phyloP scores from a whole-genome alignment of 2,113 vertebrate genomes.

The Rana temporaria region DNA sequence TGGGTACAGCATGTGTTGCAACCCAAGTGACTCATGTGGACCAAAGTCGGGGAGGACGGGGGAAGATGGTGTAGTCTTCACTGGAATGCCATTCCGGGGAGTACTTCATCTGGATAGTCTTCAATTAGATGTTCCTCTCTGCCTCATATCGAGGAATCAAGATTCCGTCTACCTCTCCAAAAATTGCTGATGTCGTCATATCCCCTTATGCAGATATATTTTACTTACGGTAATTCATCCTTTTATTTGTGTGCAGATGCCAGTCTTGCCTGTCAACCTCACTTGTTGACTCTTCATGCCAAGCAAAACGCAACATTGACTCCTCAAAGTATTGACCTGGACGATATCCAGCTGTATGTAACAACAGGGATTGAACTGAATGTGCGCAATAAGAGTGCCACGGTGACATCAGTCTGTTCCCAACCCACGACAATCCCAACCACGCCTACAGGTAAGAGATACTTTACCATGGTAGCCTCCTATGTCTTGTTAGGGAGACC shows the following conservation, averaged over 20 bases:
- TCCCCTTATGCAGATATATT: not conserved
- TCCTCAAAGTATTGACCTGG: not conserved
- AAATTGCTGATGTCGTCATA: not conserved
- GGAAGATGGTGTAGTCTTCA: too few relatives aligned
- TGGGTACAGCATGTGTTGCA: too few relatives aligned
- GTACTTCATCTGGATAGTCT: too few relatives aligned
- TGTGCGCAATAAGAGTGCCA: slow-evolving; percentile 16
- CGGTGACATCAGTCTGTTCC: slow-evolving; percentile 14
- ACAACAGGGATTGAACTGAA: not conserved
- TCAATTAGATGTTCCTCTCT: too few relatives aligned
- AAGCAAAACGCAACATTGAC: not conserved
- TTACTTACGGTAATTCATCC: too few relatives aligned
- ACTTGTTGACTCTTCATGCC: slow-evolving; percentile 17
- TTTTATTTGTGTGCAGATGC: slow-evolving; percentile 18
- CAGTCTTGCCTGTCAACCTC: slow-evolving; percentile 23
- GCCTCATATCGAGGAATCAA: too few relatives aligned
- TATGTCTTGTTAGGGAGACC: too few relatives aligned
- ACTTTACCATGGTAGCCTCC: too few relatives aligned
- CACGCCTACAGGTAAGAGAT: not conserved
- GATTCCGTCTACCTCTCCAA: too few relatives aligned
- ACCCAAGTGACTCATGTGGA: too few relatives aligned
- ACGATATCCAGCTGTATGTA: not conserved
- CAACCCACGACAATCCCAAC: not conserved
- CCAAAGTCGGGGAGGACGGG: too few relatives aligned
- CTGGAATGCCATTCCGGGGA: too few relatives aligned